These are phyloP conservation scores for Cirrhinus molitorella DNA, from an alignment of 2,797 vertebrate genomes.

Conservation along the genomic window DNA sequence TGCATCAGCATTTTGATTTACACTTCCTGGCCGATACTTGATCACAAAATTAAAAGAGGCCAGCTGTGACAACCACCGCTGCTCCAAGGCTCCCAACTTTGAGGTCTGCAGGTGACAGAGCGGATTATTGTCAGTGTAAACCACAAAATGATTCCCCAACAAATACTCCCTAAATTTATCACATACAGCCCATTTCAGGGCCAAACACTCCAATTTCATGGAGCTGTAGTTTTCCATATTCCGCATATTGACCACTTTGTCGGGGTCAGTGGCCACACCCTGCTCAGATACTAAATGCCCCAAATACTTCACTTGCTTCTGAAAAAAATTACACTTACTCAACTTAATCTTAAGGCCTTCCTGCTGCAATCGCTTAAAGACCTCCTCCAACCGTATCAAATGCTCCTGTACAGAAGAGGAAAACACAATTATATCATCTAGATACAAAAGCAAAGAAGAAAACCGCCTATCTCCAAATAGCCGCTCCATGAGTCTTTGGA, in stretches of 20 bases:
- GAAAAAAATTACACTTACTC: slow-evolving; percentile 15
- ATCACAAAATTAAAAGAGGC: too few species aligned
- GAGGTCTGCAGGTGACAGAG: too few species aligned
- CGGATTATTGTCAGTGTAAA: too few species aligned
- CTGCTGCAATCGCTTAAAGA: not conserved
- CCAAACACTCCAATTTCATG: too few species aligned
- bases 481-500: not conserved
- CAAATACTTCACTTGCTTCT: not conserved
- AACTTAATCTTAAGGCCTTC: slow-evolving; percentile 15
- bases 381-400: too few species aligned
- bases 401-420: slow-evolving; percentile 5
- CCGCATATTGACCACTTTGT: slow-evolving; percentile 2
- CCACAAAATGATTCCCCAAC: too few species aligned
- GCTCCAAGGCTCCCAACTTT: too few species aligned
- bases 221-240: not conserved
- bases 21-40: too few species aligned
- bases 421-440: not conserved
- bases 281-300: slow-evolving; percentile 24
- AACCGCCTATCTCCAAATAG: not conserved
- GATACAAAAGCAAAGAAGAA: not conserved
- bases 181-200: too few species aligned
- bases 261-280: slow-evolving; percentile 43
- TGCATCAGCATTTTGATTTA: too few species aligned
- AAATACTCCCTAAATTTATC: too few species aligned
- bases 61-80: too few species aligned